Evolutionary conservation across 1,140 invertebrate species (phyloP), one percentile per base, ranked within the genome.

Genomic region (Diplogasteroides magnus): DNA sequence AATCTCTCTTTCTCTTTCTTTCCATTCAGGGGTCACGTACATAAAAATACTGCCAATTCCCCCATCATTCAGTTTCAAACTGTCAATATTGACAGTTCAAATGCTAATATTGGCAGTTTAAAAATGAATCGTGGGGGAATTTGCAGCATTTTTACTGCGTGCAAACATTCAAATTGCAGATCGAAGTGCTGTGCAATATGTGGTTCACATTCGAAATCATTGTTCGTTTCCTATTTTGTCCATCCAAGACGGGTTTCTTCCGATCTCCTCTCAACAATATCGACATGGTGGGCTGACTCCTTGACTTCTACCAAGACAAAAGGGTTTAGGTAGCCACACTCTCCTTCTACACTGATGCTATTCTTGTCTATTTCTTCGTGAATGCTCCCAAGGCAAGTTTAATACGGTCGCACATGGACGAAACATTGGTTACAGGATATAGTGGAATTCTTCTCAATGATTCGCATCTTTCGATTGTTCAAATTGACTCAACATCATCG

Each of bases 401-500:
- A 48, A 19, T 11, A 11, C 37, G 19, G 19, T 19, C 6, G 37
- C 37, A 48, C 37, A 48, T 11, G 6, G 19, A 11, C 19, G 37
- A 48, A 48, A 48, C 37, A 48, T 48, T n/a, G n/a, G 19, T 48
- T 48, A 11, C 37, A 48, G 61, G 95, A 98, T 82, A 95, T 98
- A 74, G 87, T 98, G 78, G 95, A 98, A 85, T 98, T 98, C 87
- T 94, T 98, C 90, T 91, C 90, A 75, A 98, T 98, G 77, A 97
- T 98, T 79, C 89, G 70, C 86, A 98, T 98, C 73, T 93, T 98
- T 83, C 90, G 91, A 80, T 87, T 98, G 73, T 98, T 97, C 86
- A 98, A 98, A 83, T 86, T 98, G 74, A 98, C 96, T n/a, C 88
- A 93, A 60, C 93, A 95, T 82, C 94, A 92, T 75, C 92, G 91